Base-by-base conservation (phyloP, 2,113 vertebrate species). In the Poeciliopsis prolifica region DNA sequence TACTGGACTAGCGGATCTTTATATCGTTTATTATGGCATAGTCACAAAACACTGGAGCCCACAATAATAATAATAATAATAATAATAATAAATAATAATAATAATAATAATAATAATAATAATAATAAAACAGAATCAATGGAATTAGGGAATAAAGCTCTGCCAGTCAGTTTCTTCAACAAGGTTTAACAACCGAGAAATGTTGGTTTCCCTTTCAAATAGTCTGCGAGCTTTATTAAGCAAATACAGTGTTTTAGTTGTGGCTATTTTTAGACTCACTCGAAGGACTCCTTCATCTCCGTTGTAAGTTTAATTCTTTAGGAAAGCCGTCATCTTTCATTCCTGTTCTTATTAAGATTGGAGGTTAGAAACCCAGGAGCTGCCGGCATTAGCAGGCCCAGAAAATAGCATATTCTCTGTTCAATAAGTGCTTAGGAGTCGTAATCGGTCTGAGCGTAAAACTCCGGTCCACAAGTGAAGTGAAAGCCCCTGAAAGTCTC, bases 361-460 rank as follows among this genome's bases (percentile, higher is more conserved):
- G 58, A 81, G 84, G 86, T 79, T 81, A 71, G 82, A 87, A 90
- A 86, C 78, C 76, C 81, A 88, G 83, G 65, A 86, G 86, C 82
- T 68, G 83, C 70, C 79, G 87, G 91, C 86, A 90, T 92, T 92
- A 92, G 85, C 67, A 72, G 80, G 80, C 81, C 83, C 72, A 70
- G 73, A 71, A 92, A 90, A 92, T 89, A 84, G 84, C 85, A 88
- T 86, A 82, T 77, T 82, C 88, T 86, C 77, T 82, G 72, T 87
- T 85, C 84, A 87, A 81, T 91, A 89, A 92, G 85, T 86, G 83
- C 82, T 77, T 68, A 80, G 81, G 84, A 89, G 89, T 86, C 75
- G 80, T 93, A 94, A 94, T 92, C 94, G 75, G 80, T 81, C 88
- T 73, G 61, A 87, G 82, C 77, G 79, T 86, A 80, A 91, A 86